Conservation (phyloP, 2,888 invertebrate species). For the Tenthredo scrophulariae region DNA sequence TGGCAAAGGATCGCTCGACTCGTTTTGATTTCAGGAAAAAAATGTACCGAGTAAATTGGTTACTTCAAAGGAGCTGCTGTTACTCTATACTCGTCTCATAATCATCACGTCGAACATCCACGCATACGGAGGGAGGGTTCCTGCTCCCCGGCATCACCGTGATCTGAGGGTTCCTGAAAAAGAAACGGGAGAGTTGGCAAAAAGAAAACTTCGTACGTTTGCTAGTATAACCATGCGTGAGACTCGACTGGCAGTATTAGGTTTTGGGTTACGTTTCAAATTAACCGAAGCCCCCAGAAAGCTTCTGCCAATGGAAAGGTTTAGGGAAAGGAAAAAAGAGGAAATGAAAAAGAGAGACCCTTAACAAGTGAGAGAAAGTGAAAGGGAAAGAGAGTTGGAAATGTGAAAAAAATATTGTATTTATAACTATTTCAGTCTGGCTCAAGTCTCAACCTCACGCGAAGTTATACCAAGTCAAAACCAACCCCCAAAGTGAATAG, state of each 20-base stretch:
- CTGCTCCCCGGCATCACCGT: not conserved
- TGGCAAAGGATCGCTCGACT: not conserved
- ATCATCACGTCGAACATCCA: constrained; percentile 3
- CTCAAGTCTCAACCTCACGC: constrained; percentile 22
- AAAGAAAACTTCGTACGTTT: constrained; percentile 18
- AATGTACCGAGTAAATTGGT: constrained; percentile 10
- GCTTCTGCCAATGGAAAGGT: constrained; percentile 8
- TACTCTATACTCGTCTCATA: constrained; percentile 14
- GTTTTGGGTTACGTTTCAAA: constrained; percentile 44
- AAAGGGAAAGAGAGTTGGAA: not conserved
- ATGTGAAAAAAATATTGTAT: constrained; percentile 26
- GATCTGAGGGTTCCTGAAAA: not conserved
- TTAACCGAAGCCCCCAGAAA: constrained; percentile 46
- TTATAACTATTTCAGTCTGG: constrained; percentile 28
- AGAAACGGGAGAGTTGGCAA: constrained; percentile 16
- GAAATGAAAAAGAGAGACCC: constrained; percentile 26
- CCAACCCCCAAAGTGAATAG: constrained; percentile 23
- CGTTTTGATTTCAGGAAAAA: not conserved
- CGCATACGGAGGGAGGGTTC: not conserved
- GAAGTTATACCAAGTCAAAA: not conserved
- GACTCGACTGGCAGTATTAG: constrained; percentile 3
- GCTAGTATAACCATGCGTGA: constrained; percentile 5
- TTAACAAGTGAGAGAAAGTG: constrained; percentile 9
- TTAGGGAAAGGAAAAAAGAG: not conserved
- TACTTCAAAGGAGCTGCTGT: constrained; percentile 21